Conservation (phyloP, 2,797 vertebrate genomes). For the Aselliscus stoliczkanus region DNA sequence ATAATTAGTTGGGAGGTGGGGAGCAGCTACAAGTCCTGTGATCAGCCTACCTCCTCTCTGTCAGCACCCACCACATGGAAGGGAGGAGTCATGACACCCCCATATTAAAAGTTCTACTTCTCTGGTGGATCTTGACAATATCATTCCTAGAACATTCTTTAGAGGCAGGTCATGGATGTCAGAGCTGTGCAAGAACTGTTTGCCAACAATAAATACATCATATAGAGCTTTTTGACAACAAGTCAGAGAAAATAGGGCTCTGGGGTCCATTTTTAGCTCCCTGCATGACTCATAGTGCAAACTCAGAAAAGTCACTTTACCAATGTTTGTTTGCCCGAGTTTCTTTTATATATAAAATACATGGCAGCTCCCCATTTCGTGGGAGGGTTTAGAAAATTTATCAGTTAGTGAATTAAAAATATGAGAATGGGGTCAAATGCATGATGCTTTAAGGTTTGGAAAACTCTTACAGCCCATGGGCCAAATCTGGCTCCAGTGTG, state of each 20-base stretch:
- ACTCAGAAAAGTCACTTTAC: background rate
- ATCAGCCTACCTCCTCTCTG: conserved; percentile 32
- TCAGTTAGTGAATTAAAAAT: background rate
- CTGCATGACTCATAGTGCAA: background rate
- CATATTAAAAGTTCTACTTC: background rate
- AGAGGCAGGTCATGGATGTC: background rate
- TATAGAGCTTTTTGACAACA: background rate
- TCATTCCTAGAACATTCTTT: conserved; percentile 2
- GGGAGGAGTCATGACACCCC: background rate
- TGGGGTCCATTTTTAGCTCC: conserved; percentile 21
- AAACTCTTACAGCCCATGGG: background rate
- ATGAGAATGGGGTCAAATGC: background rate
- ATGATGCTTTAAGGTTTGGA: background rate
- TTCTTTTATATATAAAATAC: conserved; percentile 8
- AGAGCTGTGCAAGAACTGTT: background rate
- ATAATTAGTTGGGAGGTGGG: conserved; percentile 39
- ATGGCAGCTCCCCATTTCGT: background rate
- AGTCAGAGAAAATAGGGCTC: background rate
- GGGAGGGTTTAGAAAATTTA: background rate
- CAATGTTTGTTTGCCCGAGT: background rate
- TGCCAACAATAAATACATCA: background rate
- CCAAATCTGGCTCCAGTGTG: background rate
- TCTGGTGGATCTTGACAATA: background rate
- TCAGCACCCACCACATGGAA: background rate
- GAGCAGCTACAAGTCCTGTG: conserved; percentile 58